Evolutionary conservation across 1,140 invertebrate genomes (phyloP).

Genomic region (Daktulosphaira vitifoliae): DNA sequence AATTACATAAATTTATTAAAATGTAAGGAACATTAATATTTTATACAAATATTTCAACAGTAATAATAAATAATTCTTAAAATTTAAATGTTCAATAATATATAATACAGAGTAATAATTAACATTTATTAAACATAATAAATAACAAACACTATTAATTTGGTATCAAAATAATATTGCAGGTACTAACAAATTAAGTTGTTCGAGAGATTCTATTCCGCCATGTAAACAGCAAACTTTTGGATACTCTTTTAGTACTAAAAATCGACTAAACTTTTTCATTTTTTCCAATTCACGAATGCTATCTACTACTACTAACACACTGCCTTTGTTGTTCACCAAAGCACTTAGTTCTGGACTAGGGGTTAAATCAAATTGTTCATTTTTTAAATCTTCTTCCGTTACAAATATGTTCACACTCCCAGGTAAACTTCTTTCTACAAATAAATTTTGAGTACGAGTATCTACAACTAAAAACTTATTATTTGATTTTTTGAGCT

Average conservation of each 20-base stretch:
- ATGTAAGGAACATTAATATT: no score
- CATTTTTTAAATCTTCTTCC: slow-evolving; percentile 48
- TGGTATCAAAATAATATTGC: slow-evolving; percentile 19
- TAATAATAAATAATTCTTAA: no score
- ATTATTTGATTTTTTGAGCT: slow-evolving; percentile 52
- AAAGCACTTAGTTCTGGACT: slow-evolving; percentile 54
- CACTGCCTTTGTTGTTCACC: slow-evolving; percentile 52
- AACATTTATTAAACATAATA: no score
- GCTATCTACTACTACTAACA: slow-evolving; percentile 68
- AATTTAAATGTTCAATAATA: no score
- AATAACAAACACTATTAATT: no score
- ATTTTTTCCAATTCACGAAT: slow-evolving; percentile 53
- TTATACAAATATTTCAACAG: no score
- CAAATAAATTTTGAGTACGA: slow-evolving; percentile 44
- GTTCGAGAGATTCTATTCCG: slow-evolving; percentile 53
- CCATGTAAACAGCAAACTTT: slow-evolving; percentile 64
- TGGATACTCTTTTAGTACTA: slow-evolving; percentile 55
- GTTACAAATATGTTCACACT: slow-evolving; percentile 82
- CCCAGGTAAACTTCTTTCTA: slow-evolving; percentile 60
- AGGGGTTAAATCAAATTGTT: slow-evolving; percentile 42
- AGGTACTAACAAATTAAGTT: slow-evolving; percentile 32
- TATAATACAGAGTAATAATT: no score
- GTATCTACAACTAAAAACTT: slow-evolving; percentile 71
- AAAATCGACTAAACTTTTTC: slow-evolving; percentile 60
- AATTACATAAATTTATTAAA: no score